Evolutionary conservation across 2,113 vertebrate genomes (phyloP).

Genomic region (Nycticebus coucang): DNA sequence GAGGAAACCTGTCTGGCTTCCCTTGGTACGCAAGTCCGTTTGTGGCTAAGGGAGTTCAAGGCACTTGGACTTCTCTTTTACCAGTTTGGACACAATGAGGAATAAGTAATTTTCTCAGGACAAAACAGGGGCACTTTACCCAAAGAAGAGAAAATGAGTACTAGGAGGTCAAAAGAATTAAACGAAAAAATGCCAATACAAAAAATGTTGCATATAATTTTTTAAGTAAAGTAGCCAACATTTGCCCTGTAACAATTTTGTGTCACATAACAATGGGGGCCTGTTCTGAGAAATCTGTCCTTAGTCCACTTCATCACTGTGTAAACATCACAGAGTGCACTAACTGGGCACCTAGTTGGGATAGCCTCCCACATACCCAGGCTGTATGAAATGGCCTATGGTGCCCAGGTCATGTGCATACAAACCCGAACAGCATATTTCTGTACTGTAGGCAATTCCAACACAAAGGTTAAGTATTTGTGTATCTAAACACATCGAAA

Average conservation of each 20-base stretch:
- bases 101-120: not conserved
- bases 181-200: not conserved
- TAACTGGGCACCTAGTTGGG: not conserved
- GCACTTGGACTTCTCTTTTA: not conserved
- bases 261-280: not conserved
- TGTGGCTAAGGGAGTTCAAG: not conserved
- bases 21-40: no score
- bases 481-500: not conserved
- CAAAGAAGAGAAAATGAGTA: not conserved
- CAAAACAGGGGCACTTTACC: not conserved
- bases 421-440: not conserved
- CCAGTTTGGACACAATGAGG: not conserved
- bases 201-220: not conserved
- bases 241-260: not conserved
- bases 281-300: not conserved
- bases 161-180: not conserved
- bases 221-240: not conserved
- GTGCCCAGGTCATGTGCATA: not conserved
- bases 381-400: not conserved
- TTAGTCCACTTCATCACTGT: not conserved
- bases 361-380: not conserved
- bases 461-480: not conserved
- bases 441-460: not conserved
- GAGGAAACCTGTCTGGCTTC: not conserved
- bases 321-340: not conserved